Conservation (phyloP, 23 tunicate species). For the Styela plicata region DNA sequence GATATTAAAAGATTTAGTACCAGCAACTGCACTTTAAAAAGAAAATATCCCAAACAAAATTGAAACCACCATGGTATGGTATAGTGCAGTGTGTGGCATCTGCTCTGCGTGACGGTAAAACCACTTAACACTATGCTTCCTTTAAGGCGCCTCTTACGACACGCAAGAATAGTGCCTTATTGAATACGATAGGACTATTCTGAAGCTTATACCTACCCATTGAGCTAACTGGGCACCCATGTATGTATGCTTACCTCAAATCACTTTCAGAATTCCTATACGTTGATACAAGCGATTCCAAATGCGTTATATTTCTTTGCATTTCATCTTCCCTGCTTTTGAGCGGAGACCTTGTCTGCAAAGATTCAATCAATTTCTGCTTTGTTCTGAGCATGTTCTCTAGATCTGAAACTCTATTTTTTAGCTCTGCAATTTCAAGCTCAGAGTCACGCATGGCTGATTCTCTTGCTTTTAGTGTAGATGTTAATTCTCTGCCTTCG, state of each 20-base stretch:
- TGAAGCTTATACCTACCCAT: no score
- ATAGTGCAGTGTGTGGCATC: no score
- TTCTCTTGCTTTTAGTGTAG: conserved; percentile 70
- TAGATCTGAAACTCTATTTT: conserved; percentile 50
- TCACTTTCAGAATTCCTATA: conserved; percentile 12
- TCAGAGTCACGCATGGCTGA: conserved; percentile 69
- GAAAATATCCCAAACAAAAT: no score
- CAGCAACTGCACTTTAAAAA: no score
- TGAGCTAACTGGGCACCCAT: no score
- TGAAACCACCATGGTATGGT: no score
- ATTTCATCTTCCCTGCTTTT: conserved; percentile 64
- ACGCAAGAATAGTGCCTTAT: no score
- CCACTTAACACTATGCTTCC: no score
- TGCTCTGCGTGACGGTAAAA: no score
- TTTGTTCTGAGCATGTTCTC: conserved; percentile 48
- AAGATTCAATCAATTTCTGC: conserved; percentile 73
- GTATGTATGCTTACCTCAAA: conserved; percentile 10
- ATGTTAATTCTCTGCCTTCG: conserved; percentile 57
- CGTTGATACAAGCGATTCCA: conserved; percentile 64
- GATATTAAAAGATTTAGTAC: no score
- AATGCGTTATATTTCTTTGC: conserved; percentile 37
- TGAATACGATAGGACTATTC: no score
- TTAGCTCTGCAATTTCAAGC: conserved; percentile 56
- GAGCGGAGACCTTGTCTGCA: conserved; percentile 83
- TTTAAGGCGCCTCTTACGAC: no score